These are phyloP conservation scores for Phaetusa simplex DNA, from an alignment of 2,113 vertebrate species.

Conservation along the genomic window DNA sequence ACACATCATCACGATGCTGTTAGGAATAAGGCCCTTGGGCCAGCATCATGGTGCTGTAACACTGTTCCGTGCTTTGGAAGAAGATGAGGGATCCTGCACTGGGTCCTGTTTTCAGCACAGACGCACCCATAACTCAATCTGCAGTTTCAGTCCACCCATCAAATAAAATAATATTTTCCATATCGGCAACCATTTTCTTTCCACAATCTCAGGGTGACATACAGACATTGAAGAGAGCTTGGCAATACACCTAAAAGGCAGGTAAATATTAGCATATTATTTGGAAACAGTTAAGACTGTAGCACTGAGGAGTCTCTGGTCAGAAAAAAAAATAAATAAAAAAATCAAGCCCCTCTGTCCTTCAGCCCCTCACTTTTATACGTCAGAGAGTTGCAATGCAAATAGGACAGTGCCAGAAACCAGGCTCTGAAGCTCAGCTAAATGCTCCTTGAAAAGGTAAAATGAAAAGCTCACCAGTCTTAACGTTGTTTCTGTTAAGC, in stretches of 20 bases:
- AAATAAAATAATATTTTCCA: background rate
- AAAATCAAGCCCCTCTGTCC: background rate
- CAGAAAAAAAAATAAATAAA: background rate
- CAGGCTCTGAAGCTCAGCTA: background rate
- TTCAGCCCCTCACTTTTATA: background rate
- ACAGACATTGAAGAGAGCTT: background rate
- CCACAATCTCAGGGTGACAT: background rate
- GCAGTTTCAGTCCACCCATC: background rate
- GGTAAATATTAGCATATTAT: background rate
- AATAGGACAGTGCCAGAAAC: background rate
- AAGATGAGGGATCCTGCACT: background rate
- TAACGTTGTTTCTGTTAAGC: background rate
- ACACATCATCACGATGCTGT: background rate
- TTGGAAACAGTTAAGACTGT: background rate
- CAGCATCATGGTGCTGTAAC: background rate
- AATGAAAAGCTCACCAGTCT: conserved; percentile 26
- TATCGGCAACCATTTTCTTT: background rate
- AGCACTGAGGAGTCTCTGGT: background rate
- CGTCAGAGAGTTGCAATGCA: background rate
- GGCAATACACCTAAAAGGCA: background rate
- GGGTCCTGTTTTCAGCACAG: background rate
- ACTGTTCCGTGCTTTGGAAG: background rate
- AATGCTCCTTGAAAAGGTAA: conserved; percentile 1
- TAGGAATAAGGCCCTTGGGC: background rate
- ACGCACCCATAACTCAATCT: background rate